phyloP scores from a whole-genome alignment of 2,888 invertebrate genomes.

The Oligia strigilis region DNA sequence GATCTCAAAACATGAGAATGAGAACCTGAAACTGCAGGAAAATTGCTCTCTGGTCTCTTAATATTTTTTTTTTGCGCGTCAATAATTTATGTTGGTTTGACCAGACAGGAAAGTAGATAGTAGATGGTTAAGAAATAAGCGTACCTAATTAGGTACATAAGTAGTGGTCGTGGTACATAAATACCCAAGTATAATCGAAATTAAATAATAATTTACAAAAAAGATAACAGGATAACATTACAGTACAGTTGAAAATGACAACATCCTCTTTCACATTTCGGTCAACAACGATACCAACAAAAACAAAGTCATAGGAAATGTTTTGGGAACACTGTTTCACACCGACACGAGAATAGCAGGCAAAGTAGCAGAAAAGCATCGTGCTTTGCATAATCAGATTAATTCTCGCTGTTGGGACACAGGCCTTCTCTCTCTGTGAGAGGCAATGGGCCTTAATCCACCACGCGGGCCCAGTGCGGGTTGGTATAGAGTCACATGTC shows the following conservation, averaged over 20 bases:
- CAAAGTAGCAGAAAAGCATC: no score
- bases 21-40: neutral
- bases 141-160: neutral
- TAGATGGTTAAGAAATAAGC: neutral
- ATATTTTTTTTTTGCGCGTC: neutral
- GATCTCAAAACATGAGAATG: neutral
- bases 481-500: no score
- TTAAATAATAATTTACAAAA: neutral
- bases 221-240: neutral
- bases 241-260: conserved; percentile 1
- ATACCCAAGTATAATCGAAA: neutral
- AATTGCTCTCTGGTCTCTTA: neutral
- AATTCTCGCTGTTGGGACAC: no score
- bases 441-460: neutral
- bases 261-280: neutral
- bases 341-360: neutral
- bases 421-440: neutral
- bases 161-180: neutral
- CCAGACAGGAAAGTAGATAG: neutral
- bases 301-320: neutral
- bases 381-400: no score
- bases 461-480: no score
- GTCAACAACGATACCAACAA: neutral
- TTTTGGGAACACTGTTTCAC: neutral
- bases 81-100: neutral